Evolutionary conservation across 37 sponge, comb jelly and placozoan species (phyloP).

Genomic region (Agelas oroides): DNA sequence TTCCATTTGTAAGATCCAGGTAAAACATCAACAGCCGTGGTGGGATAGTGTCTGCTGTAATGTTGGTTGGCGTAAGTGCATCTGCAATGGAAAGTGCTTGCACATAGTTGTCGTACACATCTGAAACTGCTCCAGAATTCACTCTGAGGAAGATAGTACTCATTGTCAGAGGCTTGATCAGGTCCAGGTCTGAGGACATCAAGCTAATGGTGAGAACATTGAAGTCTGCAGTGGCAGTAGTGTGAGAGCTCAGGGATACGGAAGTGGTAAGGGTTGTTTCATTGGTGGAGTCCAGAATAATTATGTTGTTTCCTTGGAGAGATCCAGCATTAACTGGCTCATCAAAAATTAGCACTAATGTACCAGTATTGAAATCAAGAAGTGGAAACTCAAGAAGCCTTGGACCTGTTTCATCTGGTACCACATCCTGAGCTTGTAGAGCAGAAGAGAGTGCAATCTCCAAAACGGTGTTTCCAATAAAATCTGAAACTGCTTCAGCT

Average conservation of each 20-base stretch:
- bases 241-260: constrained; percentile 36
- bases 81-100: constrained; percentile 10
- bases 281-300: constrained; percentile 39
- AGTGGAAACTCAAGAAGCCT: constrained; percentile 43
- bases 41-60: constrained; percentile 50
- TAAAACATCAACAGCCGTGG: constrained; percentile 73
- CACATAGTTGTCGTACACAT: constrained; percentile 57
- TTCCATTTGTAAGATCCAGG: constrained; percentile 77
- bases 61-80: constrained; percentile 20
- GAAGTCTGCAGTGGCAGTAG: background rate
- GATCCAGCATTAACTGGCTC: constrained; percentile 68
- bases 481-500: constrained; percentile 54
- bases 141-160: constrained; percentile 60
- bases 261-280: background rate
- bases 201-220: constrained; percentile 66
- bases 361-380: constrained; percentile 71
- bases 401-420: constrained; percentile 68
- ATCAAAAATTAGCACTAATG: constrained; percentile 68
- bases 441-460: constrained; percentile 23
- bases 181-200: constrained; percentile 57
- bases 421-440: constrained; percentile 20
- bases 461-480: constrained; percentile 53
- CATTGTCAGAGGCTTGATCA: constrained; percentile 48
- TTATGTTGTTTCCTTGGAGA: constrained; percentile 37
- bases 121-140: constrained; percentile 42